These are phyloP conservation scores for Caenorhabditis sp. DNA, from an alignment of 2,888 invertebrate species.

Conservation along the genomic window DNA sequence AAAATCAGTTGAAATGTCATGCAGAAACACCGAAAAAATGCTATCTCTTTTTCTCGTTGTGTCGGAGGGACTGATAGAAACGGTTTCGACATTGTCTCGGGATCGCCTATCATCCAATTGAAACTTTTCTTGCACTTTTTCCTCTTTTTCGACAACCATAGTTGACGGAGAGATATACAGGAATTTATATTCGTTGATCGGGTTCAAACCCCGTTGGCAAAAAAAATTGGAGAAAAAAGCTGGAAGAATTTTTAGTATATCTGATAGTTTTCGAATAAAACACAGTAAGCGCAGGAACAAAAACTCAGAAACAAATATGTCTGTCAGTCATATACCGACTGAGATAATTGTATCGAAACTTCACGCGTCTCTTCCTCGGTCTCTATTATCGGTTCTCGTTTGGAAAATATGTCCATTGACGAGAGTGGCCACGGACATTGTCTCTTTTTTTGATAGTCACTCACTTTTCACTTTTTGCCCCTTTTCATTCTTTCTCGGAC, in stretches of 20 bases:
- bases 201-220: no score
- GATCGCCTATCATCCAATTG: constrained; percentile 18
- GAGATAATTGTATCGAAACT: constrained; percentile 57
- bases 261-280: background rate
- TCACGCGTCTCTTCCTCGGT: constrained; percentile 39
- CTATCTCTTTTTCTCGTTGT: constrained; percentile 42
- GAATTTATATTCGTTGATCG: no score
- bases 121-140: constrained; percentile 35
- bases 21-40: constrained; percentile 55
- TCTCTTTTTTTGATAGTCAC: constrained; percentile 44
- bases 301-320: constrained; percentile 37
- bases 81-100: constrained; percentile 45
- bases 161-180: no score
- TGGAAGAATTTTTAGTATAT: no score
- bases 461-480: constrained; percentile 18
- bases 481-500: background rate
- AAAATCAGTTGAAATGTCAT: constrained; percentile 60
- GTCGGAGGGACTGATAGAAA: constrained; percentile 34
- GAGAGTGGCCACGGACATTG: constrained; percentile 35
- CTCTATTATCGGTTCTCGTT: constrained; percentile 61
- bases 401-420: constrained; percentile 45
- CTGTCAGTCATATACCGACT: constrained; percentile 24
- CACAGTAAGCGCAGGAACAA: background rate
- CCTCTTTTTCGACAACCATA: no score
- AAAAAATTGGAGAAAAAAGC: no score